Percentiles rank a stretch among this genome's conserved stretches.
phyloP scores from a whole-genome alignment of 2,888 invertebrate genomes.

The Trachelus stipa region DNA sequence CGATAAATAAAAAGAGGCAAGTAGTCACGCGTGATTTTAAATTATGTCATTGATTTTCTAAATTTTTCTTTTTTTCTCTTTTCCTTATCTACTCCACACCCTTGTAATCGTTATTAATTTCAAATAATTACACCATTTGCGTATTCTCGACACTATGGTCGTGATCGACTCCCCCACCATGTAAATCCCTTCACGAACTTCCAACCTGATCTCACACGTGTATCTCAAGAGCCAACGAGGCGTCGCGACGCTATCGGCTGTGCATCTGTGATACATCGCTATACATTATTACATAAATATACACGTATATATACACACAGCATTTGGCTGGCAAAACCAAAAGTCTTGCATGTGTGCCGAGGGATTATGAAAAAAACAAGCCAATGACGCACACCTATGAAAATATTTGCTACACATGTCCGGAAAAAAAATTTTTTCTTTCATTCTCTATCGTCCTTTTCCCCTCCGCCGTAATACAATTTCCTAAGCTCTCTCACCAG shows the following conservation, averaged over 20 bases:
- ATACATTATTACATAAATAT: too few relatives aligned
- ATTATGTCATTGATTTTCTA: too few relatives aligned
- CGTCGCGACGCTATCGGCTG: neutral
- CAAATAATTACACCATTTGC: neutral
- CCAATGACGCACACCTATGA: slow-evolving; percentile 5
- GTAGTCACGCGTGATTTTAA: too few relatives aligned
- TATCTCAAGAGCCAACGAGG: neutral
- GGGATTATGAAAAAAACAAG: slow-evolving; percentile 1
- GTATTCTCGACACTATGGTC: neutral
- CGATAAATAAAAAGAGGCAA: too few relatives aligned
- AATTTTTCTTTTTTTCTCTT: neutral
- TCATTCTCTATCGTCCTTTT: neutral
- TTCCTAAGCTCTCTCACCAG: neutral
- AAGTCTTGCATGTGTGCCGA: slow-evolving; percentile 1
- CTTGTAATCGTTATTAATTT: neutral
- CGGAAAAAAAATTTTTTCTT: neutral
- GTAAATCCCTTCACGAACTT: neutral
- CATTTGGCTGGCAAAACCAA: neutral
- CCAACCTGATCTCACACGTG: neutral
- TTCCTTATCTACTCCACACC: fast-evolving
- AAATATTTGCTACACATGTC: slow-evolving; percentile 6
- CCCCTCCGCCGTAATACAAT: neutral
- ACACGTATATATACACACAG: neutral
- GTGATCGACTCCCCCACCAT: neutral
- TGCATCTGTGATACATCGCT: slow-evolving; percentile 1